Evolutionary conservation across 2,113 vertebrate genomes (phyloP).

Genomic region (Dasyurus viverrinus): DNA sequence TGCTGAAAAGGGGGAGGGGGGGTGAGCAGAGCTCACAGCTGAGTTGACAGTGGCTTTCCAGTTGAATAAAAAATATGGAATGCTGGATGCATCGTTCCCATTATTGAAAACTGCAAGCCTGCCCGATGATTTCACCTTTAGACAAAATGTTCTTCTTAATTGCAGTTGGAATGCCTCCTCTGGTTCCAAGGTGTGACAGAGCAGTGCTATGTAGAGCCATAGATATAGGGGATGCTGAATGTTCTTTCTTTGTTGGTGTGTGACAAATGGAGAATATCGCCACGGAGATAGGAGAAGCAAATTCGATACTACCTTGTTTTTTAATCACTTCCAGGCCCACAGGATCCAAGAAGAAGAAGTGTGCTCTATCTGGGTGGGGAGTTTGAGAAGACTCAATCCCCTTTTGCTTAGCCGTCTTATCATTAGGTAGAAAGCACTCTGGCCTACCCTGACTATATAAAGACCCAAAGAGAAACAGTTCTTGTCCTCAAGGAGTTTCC

Average conservation of each 20-base stretch:
- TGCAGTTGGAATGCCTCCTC: neutral
- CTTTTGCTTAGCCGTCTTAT: neutral
- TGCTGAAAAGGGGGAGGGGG: neutral
- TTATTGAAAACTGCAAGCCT: fast-evolving
- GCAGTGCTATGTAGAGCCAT: fast-evolving
- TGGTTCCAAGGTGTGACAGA: neutral
- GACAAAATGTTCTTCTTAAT: neutral
- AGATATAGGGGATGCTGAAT: neutral
- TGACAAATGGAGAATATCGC: fast-evolving
- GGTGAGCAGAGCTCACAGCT: neutral
- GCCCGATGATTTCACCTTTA: neutral
- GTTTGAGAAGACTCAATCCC: neutral
- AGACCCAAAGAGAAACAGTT: neutral
- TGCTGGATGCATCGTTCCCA: fast-evolving
- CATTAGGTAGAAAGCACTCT: neutral
- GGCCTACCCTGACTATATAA: neutral
- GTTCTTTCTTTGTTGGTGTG: fast-evolving
- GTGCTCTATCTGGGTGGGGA: neutral
- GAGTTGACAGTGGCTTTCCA: neutral
- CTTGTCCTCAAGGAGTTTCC: neutral
- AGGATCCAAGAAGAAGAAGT: neutral
- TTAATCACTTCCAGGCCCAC: fast-evolving
- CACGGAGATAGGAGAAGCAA: too few species aligned
- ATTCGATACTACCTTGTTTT: fast-evolving
- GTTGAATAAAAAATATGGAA: neutral